Conservation (phyloP, 2,113 vertebrate genomes). For the Lepus americanus region DNA sequence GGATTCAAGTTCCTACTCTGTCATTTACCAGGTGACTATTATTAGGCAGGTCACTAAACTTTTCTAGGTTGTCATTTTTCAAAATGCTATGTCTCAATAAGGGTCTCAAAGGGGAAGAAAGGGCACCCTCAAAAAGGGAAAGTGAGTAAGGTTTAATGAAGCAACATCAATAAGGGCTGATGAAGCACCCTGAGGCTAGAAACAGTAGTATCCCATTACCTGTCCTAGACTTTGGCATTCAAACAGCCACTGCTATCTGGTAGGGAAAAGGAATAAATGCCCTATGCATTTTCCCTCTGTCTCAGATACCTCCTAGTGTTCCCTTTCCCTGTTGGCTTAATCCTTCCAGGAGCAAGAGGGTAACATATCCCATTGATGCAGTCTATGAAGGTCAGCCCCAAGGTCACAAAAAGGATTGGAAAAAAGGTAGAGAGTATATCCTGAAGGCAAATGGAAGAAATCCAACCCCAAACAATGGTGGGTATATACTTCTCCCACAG, state of each 20-base stretch:
- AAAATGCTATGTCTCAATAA: constrained; percentile 42
- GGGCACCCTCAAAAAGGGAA: constrained; percentile 34
- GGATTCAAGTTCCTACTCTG: neutral
- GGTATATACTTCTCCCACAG: neutral
- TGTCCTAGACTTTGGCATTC: neutral
- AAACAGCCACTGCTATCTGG: neutral
- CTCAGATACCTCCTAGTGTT: neutral
- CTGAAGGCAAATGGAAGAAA: constrained; percentile 7
- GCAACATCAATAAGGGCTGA: constrained; percentile 7
- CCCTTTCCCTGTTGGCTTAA: neutral
- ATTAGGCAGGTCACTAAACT: neutral
- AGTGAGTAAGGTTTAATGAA: neutral
- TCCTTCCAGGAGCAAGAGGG: constrained; percentile 27
- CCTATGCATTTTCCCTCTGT: neutral
- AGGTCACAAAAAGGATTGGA: neutral
- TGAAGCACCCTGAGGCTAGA: neutral
- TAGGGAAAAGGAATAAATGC: neutral
- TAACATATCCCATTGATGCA: neutral
- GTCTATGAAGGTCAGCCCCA: neutral
- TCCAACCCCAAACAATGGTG: constrained; percentile 3
- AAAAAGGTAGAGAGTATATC: neutral
- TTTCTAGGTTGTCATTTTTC: constrained; percentile 52
- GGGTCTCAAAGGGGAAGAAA: constrained; percentile 48
- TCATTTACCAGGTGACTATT: constrained; percentile 32
- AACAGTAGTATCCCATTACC: neutral